These are phyloP conservation scores for Phragmatobia fuliginosa DNA, from an alignment of 2,888 invertebrate genomes.

Conservation along the genomic window DNA sequence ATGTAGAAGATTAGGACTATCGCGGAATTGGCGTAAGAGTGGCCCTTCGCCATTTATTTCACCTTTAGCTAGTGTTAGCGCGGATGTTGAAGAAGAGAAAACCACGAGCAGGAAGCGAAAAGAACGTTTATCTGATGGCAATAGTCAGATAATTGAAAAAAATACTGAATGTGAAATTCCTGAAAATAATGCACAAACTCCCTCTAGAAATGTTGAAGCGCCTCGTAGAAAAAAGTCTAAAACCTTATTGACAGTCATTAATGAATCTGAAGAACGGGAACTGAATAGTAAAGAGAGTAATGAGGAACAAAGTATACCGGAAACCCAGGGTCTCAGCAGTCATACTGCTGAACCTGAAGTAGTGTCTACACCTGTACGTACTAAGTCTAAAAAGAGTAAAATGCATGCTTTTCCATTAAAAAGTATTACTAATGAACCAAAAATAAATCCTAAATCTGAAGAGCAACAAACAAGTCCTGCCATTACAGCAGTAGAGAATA, in stretches of 20 bases:
- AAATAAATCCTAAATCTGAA: conserved; percentile 8
- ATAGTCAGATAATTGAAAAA: conserved; percentile 23
- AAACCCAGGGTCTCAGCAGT: neutral
- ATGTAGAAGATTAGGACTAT: conserved; percentile 84
- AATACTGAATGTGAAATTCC: conserved; percentile 17
- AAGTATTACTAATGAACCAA: conserved; percentile 20
- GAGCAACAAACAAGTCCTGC: conserved; percentile 9
- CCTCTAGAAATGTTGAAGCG: conserved; percentile 59
- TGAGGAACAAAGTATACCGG: conserved; percentile 17
- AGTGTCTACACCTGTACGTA: conserved; percentile 44
- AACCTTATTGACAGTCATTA: conserved; percentile 53
- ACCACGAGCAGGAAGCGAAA: conserved; percentile 64
- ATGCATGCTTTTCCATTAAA: conserved; percentile 27
- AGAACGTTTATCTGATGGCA: conserved; percentile 48
- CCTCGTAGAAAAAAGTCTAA: conserved; percentile 70
- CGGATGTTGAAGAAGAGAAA: conserved; percentile 50
- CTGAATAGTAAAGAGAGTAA: neutral
- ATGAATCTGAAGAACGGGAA: conserved; percentile 39
- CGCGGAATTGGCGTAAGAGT: conserved; percentile 76
- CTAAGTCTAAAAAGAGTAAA: conserved; percentile 56
- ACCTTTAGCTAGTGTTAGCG: conserved; percentile 58
- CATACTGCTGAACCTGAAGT: conserved; percentile 19
- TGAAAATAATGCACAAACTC: conserved; percentile 55
- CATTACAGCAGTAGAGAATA: conserved; percentile 6
- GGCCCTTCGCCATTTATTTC: conserved; percentile 76